Conservation (phyloP, 2,888 invertebrate species). For the Nowickia ferox region DNA sequence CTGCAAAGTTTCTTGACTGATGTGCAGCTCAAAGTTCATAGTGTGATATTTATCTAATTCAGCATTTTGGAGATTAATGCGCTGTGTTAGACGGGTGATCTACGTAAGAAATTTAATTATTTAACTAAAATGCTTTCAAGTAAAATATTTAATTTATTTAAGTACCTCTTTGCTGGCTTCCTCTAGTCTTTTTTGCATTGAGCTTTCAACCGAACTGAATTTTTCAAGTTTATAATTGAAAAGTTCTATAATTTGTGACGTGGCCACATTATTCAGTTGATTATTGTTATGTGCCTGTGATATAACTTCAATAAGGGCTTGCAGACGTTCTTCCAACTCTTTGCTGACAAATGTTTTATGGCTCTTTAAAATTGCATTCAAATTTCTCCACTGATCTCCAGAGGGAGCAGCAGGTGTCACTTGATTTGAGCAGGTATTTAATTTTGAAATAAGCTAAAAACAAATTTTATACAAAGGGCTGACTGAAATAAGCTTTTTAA, state of each 20-base stretch:
- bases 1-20: conserved; percentile 80
- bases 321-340: conserved; percentile 79
- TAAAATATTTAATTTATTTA: neutral
- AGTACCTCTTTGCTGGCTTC: conserved; percentile 78
- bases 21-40: conserved; percentile 81
- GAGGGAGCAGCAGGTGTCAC: conserved; percentile 70
- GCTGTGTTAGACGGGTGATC: conserved; percentile 79
- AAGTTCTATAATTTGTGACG: conserved; percentile 81
- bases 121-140: neutral
- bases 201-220: conserved; percentile 76
- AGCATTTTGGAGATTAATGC: conserved; percentile 79
- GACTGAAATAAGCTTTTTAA: neutral
- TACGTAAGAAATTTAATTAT: conserved; percentile 64
- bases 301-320: conserved; percentile 78
- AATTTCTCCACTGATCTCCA: conserved; percentile 79
- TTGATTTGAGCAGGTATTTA: conserved; percentile 68
- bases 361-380: conserved; percentile 79
- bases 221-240: conserved; percentile 82
- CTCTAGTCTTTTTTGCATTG: conserved; percentile 79
- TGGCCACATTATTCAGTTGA: conserved; percentile 79
- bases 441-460: conserved; percentile 76
- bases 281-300: conserved; percentile 77
- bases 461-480: neutral
- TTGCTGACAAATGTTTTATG: conserved; percentile 80
- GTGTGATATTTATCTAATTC: conserved; percentile 80